Evolutionary conservation across 1,140 invertebrate genomes (phyloP).

Genomic region (Ostrea edulis): DNA sequence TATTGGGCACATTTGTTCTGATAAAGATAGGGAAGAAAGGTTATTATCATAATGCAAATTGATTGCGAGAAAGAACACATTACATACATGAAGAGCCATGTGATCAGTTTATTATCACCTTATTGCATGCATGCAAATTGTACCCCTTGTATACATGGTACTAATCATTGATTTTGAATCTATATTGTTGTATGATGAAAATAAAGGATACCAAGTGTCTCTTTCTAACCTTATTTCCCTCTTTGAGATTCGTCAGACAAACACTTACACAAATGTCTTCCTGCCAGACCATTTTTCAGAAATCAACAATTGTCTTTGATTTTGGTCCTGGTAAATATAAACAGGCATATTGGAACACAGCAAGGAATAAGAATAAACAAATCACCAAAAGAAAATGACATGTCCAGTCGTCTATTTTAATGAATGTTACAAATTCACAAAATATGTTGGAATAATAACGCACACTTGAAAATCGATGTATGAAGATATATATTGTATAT

Average conservation of each 20-base stretch:
- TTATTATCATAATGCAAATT: too few species aligned
- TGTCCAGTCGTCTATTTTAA: background rate
- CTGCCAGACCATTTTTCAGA: conserved; percentile 60
- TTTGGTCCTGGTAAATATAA: conserved; percentile 44
- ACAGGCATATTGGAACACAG: background rate
- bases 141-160: too few species aligned
- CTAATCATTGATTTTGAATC: too few species aligned
- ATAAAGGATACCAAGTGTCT: too few species aligned
- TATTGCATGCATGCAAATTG: too few species aligned
- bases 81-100: too few species aligned
- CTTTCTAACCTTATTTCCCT: conserved; percentile 40
- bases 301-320: conserved; percentile 48
- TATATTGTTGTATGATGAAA: too few species aligned
- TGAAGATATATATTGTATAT: background rate
- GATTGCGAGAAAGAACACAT: too few species aligned
- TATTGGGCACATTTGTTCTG: background rate
- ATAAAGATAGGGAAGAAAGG: background rate
- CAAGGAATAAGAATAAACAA: background rate
- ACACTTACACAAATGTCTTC: conserved; percentile 51
- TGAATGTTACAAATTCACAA: background rate
- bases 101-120: too few species aligned
- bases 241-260: conserved; percentile 50
- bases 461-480: background rate
- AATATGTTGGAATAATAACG: background rate
- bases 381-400: conserved; percentile 5